Percentiles rank a stretch among this genome's conserved stretches.
Conservation (phyloP, 2,113 vertebrate species). For the Hippocampus zosterae region DNA sequence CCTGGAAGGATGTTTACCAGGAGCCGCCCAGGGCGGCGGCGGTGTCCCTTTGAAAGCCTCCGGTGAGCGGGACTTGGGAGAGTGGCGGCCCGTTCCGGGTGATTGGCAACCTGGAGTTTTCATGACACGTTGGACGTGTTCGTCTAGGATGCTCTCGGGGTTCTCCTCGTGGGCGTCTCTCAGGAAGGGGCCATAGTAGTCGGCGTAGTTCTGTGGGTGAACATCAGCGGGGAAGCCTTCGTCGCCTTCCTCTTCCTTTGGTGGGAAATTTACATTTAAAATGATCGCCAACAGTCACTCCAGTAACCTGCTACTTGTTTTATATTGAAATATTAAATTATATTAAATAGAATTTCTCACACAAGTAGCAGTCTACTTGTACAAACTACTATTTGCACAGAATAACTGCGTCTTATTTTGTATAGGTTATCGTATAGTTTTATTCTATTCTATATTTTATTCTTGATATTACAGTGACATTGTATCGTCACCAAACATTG, state of each 20-base stretch:
- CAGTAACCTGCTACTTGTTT: too few relatives aligned
- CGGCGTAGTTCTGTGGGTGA: constrained; percentile 77
- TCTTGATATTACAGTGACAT: too few relatives aligned
- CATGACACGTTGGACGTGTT: constrained; percentile 95
- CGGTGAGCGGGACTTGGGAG: constrained; percentile 84
- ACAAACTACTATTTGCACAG: too few relatives aligned
- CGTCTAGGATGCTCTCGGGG: constrained; percentile 94
- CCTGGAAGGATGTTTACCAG: constrained; percentile 77
- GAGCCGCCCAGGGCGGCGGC: constrained; percentile 57
- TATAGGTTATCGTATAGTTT: too few relatives aligned
- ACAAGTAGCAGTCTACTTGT: too few relatives aligned
- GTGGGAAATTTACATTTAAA: background rate
- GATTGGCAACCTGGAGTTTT: constrained; percentile 93
- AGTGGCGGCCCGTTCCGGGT: constrained; percentile 82
- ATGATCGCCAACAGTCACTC: too few relatives aligned
- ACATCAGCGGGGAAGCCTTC: constrained; percentile 79
- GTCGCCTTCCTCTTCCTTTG: constrained; percentile 91
- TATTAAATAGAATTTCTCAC: too few relatives aligned
- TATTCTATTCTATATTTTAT: too few relatives aligned
- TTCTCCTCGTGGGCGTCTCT: constrained; percentile 91
- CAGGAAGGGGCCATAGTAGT: constrained; percentile 69
- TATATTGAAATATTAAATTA: too few relatives aligned
- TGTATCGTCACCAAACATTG: too few relatives aligned
- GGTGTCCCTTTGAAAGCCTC: constrained; percentile 74
- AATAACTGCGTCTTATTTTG: too few relatives aligned